A percentile compares a stretch with the other conserved stretches of the same genome.
These are phyloP conservation scores for Ptychochromis oligacanthus DNA, from an alignment of 2,113 vertebrate species.

Conservation along the genomic window DNA sequence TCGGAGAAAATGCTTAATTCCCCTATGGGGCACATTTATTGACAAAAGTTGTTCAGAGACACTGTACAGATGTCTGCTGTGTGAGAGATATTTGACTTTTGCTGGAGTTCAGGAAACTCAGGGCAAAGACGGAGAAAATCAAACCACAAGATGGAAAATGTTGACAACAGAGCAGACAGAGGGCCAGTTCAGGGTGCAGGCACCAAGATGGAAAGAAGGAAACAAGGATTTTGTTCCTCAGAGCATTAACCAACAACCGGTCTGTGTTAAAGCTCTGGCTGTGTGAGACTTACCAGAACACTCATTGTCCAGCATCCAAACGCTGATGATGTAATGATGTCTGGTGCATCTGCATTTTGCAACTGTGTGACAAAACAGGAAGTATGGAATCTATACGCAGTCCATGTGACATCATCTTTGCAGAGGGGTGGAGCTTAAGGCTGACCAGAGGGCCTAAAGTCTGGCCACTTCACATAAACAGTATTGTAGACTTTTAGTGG, in stretches of 20 bases:
- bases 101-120: neutral
- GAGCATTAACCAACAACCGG: constrained; percentile 18
- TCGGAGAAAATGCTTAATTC: neutral
- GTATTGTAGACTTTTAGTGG: too few species aligned
- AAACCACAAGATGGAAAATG: constrained; percentile 41
- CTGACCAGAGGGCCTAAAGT: too few species aligned
- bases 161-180: constrained; percentile 39
- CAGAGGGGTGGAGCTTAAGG: too few species aligned
- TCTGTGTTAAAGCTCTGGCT: neutral
- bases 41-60: neutral
- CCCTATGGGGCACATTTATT: neutral
- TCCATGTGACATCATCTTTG: neutral
- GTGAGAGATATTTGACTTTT: constrained; percentile 16
- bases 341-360: neutral
- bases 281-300: constrained; percentile 32
- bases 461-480: too few species aligned
- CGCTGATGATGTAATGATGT: neutral
- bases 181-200: constrained; percentile 18
- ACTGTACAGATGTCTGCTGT: constrained; percentile 6
- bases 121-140: constrained; percentile 29
- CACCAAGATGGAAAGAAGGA: constrained; percentile 15
- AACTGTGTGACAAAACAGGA: neutral
- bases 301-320: neutral
- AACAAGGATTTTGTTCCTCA: constrained; percentile 27
- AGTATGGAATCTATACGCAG: neutral